Evolutionary conservation across 1,140 invertebrate genomes (phyloP), one percentile per base, ranked within the genome.

Genomic region (Steinernema khuongi): DNA sequence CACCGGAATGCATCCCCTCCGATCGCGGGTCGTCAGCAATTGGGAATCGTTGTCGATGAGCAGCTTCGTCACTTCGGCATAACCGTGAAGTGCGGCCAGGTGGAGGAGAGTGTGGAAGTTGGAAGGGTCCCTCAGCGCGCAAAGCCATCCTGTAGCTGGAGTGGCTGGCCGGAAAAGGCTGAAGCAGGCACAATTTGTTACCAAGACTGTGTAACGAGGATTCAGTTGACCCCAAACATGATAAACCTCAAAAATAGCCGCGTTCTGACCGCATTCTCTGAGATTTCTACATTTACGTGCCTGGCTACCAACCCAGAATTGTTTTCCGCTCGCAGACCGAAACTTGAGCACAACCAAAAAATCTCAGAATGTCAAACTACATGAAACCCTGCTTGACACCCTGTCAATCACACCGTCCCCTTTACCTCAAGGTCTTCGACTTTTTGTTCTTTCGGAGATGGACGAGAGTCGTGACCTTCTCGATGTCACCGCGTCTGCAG

Each of bases 61-160:
- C 77, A 79, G 74, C 18, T 76, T 74, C 17, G 74, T 33, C 60
- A 88, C 89, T 89, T 90, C 94, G 92, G 89, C 91, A 86, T 97
- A 94, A 1, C 94, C 93, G 87, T 96, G 94, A 33, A 97, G 88
- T 68, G 94, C 92, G 44, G 95, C 93, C 86, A 95, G 92, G 86
- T 98, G 95, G 41, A 98, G 89, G 2, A 93, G 91, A 4, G 94
- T 94, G 85, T 95, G 96, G n/a, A 94, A 94, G 85, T 91, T 94
- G 79, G 72, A 71, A 30, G 79, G 72, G 68, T 82, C 81, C 60
- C 77, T 68, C 30, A 82, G 50, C 30, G 43, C 41, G 17, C 67
- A 44, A 1, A 82, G 70, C 81, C 81, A 82, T 31, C 81, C 77
- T 30, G 43, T 29, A 19, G 31, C 66, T 2, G 77, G 74, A 33